A percentile compares a stretch with the other conserved stretches of the same genome.
Conservation (phyloP, 2,888 invertebrate species). For the Conops quadrifasciatus region DNA sequence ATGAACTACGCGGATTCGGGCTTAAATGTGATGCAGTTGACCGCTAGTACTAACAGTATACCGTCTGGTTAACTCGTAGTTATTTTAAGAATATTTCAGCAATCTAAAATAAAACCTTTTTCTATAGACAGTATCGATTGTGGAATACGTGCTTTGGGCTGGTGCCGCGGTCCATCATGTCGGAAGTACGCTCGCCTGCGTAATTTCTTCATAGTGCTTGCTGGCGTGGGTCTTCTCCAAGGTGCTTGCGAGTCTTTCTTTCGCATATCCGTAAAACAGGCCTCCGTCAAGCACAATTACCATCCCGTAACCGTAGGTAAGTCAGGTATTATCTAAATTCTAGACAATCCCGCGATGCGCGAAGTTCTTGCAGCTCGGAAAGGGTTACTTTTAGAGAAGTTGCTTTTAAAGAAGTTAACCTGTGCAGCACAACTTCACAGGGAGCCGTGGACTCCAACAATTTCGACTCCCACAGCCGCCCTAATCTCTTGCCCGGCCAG, state of each 20-base stretch:
- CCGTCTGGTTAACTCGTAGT: slow-evolving; percentile 56
- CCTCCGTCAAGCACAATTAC: slow-evolving; percentile 65
- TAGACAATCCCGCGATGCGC: background rate
- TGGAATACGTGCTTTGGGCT: slow-evolving; percentile 66
- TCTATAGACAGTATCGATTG: slow-evolving; percentile 66
- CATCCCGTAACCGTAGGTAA: slow-evolving; percentile 65
- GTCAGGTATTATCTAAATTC: slow-evolving; percentile 42
- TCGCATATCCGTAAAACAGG: slow-evolving; percentile 67
- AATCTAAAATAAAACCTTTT: background rate
- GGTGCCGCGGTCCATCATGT: slow-evolving; percentile 64
- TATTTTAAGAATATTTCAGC: no score
- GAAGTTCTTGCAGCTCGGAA: slow-evolving; percentile 45
- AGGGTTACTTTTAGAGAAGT: slow-evolving; percentile 41
- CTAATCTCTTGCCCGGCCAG: slow-evolving; percentile 51
- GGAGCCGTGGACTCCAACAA: no score
- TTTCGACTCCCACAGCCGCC: background rate
- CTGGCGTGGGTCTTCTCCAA: slow-evolving; percentile 62
- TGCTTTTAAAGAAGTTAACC: slow-evolving; percentile 46
- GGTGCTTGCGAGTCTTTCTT: slow-evolving; percentile 67
- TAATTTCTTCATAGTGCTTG: slow-evolving; percentile 65
- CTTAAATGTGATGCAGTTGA: slow-evolving; percentile 55
- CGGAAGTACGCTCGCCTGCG: slow-evolving; percentile 66
- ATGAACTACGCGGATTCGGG: no score
- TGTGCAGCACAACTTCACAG: slow-evolving; percentile 51
- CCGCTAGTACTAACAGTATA: slow-evolving; percentile 56